These are phyloP conservation scores for Phaonia tiefii DNA, from an alignment of 2,888 invertebrate genomes.

Conservation along the genomic window DNA sequence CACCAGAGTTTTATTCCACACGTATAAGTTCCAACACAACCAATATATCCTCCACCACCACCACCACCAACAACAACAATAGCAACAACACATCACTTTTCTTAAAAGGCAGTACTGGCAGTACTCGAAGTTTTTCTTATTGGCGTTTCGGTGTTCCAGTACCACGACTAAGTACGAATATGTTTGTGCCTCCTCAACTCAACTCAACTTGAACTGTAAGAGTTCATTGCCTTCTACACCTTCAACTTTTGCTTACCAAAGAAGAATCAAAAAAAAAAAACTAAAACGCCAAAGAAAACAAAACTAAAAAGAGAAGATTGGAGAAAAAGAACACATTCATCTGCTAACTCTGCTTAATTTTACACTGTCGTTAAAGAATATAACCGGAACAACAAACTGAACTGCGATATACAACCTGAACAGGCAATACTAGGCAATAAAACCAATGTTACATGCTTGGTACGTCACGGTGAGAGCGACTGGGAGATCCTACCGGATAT, in stretches of 20 bases:
- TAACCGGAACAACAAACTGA: slow-evolving; percentile 27
- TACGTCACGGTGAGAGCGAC: too few relatives aligned
- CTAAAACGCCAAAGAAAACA: slow-evolving; percentile 30
- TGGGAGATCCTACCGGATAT: too few relatives aligned
- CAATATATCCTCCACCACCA: too few relatives aligned
- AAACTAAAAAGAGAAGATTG: slow-evolving; percentile 29
- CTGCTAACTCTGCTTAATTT: slow-evolving; percentile 54
- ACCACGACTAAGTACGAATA: background rate
- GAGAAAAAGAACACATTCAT: slow-evolving; percentile 39
- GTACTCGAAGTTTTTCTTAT: background rate
- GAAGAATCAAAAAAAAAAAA: slow-evolving; percentile 25
- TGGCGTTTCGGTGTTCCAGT: background rate
- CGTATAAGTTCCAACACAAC: slow-evolving; percentile 3
- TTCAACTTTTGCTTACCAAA: slow-evolving; percentile 64
- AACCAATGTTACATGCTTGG: too few relatives aligned
- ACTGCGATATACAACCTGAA: background rate
- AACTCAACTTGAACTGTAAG: slow-evolving; percentile 63
- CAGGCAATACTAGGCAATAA: too few relatives aligned
- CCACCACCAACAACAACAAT: slow-evolving; percentile 15
- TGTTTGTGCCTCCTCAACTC: slow-evolving; percentile 47
- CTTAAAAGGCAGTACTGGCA: slow-evolving; percentile 2
- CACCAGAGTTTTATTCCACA: slow-evolving; percentile 30
- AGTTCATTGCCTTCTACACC: slow-evolving; percentile 66
- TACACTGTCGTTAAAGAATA: slow-evolving; percentile 49
- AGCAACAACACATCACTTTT: slow-evolving; percentile 21